Evolutionary conservation across 2,797 vertebrate genomes (phyloP), one percentile per base, ranked within the genome.

Genomic region (Phataginus tricuspis): DNA sequence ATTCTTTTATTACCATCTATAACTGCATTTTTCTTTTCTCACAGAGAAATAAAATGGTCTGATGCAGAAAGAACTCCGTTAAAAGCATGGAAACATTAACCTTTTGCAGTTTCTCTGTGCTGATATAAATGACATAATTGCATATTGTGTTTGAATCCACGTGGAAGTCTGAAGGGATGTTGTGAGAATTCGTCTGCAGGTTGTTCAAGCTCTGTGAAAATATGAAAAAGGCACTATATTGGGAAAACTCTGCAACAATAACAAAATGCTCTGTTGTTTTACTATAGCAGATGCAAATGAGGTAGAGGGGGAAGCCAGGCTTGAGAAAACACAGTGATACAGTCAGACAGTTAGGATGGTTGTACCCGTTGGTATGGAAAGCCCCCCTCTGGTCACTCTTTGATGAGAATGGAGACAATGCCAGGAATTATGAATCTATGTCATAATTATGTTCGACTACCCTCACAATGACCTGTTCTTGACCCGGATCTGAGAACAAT

Each of bases 71-170:
- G 51, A 78, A 89, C 29, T 94, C 82, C 7, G 2, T 93, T 84
- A 91, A 95, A 95, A 79, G 71, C 74, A 90, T 31, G 91, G 86
- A 39, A 92, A 91, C 59, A 93, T 96, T 96, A 96, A 90, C 80
- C 86, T 94, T 96, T 95, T 82, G 95, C 94, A 37, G 74, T 97
- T 96, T 96, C 57, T 95, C 75, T 95, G 39, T 84, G 86, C 57
- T 84, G 71, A 91, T 94, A 83, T 82, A 94, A 96, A 96, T 90
- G 91, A 82, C 34, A 91, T 94, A 96, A 74, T 94, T 96, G 59
- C 55, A 79, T 94, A 87, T 90, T 96, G 71, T 87, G 57, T 95
- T 94, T 92, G 71, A 92, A 82, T 95, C 53, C 31, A 93, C 1
- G 18, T 66, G 71, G 21, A 85, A 95, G 71, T 89, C 87, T 82